Base-by-base conservation (phyloP, 1,140 invertebrate species). In the Maniola jurtina region DNA sequence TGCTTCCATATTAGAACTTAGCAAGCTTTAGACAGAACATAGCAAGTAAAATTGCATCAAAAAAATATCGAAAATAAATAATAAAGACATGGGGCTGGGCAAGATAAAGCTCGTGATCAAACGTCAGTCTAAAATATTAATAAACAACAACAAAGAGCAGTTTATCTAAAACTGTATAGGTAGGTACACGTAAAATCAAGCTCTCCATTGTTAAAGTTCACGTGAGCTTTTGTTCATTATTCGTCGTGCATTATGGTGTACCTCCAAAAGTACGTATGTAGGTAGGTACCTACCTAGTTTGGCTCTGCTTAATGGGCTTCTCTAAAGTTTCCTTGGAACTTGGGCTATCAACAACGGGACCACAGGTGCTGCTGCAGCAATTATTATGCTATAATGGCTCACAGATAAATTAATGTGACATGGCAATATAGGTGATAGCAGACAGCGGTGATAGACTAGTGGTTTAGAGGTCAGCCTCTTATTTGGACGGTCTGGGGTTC, bases 271-370 rank as follows among this genome's bases (percentile, higher is more conserved):
- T 45, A 45, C 13, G 42, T 45, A 4, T 25, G 4, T 25, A 25
- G 25, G 25, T 25, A 25, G 25, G 25, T 25, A 25, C 1, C 1
- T 25, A 25, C 4, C 25, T 25, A 33, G 42, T 55, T 64, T 64
- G 2, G 9, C 42, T 48, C 15, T 9, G n/a, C 33, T 54, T 64
- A 63, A 48, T 64, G 34, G 40, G 1, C 42, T 45, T n/a, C 42
- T 45, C 9, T 40, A 11, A 45, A 45, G 42, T 45, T 45, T 45
- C 5, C 13, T 45, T 11, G 1, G 5, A 45, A 45, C 42, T 45
- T 45, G 9, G 42, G 42, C 42, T 45, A 45, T 45, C 42, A 45
- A 45, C 42, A 45, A 45, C 42, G 42, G 1, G 42, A n/a, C 42
- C 42, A 45, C 42, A 45, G 9, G 42, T 45, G 42, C 10, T 45